phyloP scores from a whole-genome alignment of 2,888 invertebrate species.

The Cerceris rybyensis region DNA sequence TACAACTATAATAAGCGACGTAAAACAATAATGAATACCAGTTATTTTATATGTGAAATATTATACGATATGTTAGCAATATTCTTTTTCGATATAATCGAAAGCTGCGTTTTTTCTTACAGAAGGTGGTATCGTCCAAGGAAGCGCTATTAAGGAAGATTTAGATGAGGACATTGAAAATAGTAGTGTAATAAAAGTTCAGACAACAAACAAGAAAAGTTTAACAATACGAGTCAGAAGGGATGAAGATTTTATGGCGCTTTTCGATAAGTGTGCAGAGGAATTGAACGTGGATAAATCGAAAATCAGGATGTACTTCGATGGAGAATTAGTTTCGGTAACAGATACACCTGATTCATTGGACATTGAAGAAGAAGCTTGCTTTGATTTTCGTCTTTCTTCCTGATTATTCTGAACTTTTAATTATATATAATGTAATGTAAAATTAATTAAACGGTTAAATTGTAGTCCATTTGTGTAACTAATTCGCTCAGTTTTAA shows the following conservation, averaged over 20 bases:
- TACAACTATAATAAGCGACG: too few species aligned
- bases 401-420: constrained; percentile 14
- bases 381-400: constrained; percentile 69
- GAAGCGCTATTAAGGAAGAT: constrained; percentile 34
- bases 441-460: neutral
- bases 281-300: constrained; percentile 64
- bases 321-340: constrained; percentile 71
- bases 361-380: constrained; percentile 76
- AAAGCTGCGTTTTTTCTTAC: constrained; percentile 32
- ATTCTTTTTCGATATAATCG: neutral
- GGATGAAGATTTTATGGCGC: constrained; percentile 62
- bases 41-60: too few species aligned
- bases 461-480: too few species aligned
- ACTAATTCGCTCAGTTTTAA: too few species aligned
- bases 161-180: constrained; percentile 42
- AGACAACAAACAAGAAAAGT: constrained; percentile 67
- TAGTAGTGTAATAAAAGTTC: constrained; percentile 73
- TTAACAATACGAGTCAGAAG: constrained; percentile 62
- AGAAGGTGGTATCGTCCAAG: constrained; percentile 74
- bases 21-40: too few species aligned
- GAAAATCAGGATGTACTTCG: constrained; percentile 74
- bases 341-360: constrained; percentile 74
- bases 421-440: constrained; percentile 2
- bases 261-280: constrained; percentile 66
- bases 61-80: neutral